Percentiles rank a stretch among this genome's conserved stretches.
These are phyloP conservation scores for Mermis nigrescens DNA, from an alignment of 2,888 invertebrate genomes.

Conservation along the genomic window DNA sequence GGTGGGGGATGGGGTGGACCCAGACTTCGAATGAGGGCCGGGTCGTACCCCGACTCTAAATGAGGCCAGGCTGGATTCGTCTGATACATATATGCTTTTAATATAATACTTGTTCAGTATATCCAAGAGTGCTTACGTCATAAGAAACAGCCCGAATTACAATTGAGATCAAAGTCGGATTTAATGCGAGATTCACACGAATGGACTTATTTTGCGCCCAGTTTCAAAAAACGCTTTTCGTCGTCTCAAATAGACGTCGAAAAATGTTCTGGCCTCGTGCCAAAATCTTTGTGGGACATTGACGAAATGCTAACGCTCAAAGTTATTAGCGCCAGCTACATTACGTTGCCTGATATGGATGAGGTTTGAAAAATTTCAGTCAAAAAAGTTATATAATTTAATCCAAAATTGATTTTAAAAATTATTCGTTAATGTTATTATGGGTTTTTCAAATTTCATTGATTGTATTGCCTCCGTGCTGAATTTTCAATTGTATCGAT, in stretches of 20 bases:
- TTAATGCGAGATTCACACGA: neutral
- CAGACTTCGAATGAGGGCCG: too few relatives aligned
- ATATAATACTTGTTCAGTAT: conserved; percentile 37
- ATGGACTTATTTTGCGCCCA: neutral
- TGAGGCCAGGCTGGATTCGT: too few relatives aligned
- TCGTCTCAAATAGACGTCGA: neutral
- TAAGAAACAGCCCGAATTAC: conserved; percentile 36
- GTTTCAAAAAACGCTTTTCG: neutral
- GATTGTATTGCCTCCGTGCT: too few relatives aligned
- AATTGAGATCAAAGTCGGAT: conserved; percentile 29
- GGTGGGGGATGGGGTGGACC: too few relatives aligned
- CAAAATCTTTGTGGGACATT: conserved; percentile 35
- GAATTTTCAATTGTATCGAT: too few relatives aligned
- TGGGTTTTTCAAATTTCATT: too few relatives aligned
- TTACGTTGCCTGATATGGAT: conserved; percentile 39
- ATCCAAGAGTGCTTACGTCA: conserved; percentile 36
- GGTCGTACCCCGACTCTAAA: too few relatives aligned
- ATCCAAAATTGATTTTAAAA: too few relatives aligned
- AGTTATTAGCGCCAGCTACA: conserved; percentile 38
- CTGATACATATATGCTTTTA: too few relatives aligned
- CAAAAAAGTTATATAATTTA: too few relatives aligned
- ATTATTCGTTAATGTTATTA: too few relatives aligned
- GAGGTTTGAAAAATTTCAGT: too few relatives aligned
- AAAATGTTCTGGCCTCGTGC: neutral
- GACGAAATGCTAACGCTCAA: conserved; percentile 34